These are phyloP conservation scores for Seira sanloemensis DNA, from an alignment of 2,888 invertebrate genomes.

Conservation along the genomic window DNA sequence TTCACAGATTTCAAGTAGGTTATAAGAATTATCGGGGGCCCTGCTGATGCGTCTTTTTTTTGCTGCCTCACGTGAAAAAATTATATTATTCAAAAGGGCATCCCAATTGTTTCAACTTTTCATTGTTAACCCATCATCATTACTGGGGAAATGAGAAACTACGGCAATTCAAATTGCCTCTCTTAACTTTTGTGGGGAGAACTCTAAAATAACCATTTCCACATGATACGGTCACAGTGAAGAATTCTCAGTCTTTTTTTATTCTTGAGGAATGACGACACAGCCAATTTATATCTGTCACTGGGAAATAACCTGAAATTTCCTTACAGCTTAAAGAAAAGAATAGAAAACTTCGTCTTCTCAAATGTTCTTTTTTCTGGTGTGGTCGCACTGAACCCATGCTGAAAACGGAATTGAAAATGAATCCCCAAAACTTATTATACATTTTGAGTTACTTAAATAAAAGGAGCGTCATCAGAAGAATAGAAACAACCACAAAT, in stretches of 20 bases:
- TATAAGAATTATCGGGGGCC: no score
- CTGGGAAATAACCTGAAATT: constrained; percentile 49
- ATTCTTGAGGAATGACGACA: neutral
- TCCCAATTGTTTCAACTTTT: no score
- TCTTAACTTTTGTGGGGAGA: neutral
- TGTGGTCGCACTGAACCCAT: constrained; percentile 33
- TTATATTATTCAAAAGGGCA: no score
- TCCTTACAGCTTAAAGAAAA: neutral
- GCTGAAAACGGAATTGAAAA: constrained; percentile 54
- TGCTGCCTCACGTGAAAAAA: no score
- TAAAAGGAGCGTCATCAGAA: constrained; percentile 6
- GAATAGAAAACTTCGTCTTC: no score
- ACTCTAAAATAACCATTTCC: neutral
- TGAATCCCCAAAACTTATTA: constrained; percentile 7
- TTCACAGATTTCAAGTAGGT: no score
- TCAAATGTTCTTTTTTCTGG: neutral
- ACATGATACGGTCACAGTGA: neutral
- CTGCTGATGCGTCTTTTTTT: no score
- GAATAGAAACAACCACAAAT: no score
- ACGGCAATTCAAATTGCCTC: no score
- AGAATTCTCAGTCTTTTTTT: neutral
- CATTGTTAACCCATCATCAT: no score
- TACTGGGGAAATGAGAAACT: no score
- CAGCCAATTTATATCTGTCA: constrained; percentile 61
- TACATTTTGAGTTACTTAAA: neutral